Evolutionary conservation across 2,888 invertebrate genomes (phyloP), one percentile per base, ranked within the genome.

Genomic region (Athalia cordata): DNA sequence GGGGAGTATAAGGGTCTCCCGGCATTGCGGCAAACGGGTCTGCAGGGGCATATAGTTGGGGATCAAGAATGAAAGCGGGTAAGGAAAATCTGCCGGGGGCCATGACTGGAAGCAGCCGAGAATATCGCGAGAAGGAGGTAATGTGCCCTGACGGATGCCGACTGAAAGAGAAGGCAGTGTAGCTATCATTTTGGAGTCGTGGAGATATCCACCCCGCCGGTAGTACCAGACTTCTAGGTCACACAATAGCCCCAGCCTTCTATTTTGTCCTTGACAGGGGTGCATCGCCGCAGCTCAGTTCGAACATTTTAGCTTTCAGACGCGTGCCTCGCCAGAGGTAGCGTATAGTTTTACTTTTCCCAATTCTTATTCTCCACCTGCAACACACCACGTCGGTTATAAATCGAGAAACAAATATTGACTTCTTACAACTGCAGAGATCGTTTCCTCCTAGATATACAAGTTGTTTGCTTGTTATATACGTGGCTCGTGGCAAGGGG

Each of bases 81-180:
- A 80, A 67, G 52, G 76, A 72, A 78, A 76, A 70, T 78, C 80
- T 70, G 75, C 79, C 80, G 79, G 78, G 78, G 81, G 82, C 81
- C 81, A 81, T 81, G 83, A 72, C 80, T 70, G 70, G 61, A 61
- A 52, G 65, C 70, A 79, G 59, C 78, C 77, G 64, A 77, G 80
- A 43, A 70, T 49, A 57, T 70, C 68, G 65, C 68, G 79, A 76
- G 79, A 52, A 50, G 52, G 67, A 80, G 77, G 85, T 85, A 87
- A 87, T 86, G 83, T 84, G 82, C 81, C 81, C 82, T 87, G 87
- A 87, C 86, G 85, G 87, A 86, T 87, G 84, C 83, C 82, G 83
- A 81, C 81, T 85, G 84, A 81, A 83, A 77, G 83, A 82, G 64
- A 68, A 70, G 13, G 62, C 72, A 72, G 59, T 72, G 72, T 29